phyloP scores from a whole-genome alignment of 2,797 vertebrate genomes.

The Pseudochirops corinnae region DNA sequence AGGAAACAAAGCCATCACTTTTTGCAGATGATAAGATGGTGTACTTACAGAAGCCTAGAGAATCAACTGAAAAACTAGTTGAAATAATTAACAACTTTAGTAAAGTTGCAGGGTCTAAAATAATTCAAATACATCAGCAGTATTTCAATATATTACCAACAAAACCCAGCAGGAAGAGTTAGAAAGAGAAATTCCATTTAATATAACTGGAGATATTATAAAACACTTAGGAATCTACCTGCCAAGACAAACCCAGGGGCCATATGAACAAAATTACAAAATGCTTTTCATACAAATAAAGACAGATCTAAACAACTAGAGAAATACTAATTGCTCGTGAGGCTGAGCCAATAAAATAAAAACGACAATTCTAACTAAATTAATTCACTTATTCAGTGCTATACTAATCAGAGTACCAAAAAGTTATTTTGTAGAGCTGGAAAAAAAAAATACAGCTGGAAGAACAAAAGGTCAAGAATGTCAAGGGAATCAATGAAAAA shows the following conservation, averaged over 20 bases:
- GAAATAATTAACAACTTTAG: neutral
- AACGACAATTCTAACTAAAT: neutral
- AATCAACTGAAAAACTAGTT: neutral
- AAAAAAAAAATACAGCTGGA: neutral
- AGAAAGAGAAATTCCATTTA: neutral
- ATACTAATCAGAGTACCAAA: neutral
- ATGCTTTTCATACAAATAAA: neutral
- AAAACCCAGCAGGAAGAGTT: neutral
- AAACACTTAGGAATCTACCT: neutral
- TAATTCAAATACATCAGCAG: too few relatives aligned
- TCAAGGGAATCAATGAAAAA: neutral
- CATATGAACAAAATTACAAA: neutral
- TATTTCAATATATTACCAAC: neutral
- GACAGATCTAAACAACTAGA: neutral
- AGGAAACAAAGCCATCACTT: neutral
- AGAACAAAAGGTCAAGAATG: neutral
- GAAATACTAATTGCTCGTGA: neutral
- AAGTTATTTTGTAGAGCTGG: neutral
- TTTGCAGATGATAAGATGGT: neutral
- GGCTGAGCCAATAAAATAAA: neutral
- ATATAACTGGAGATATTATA: neutral
- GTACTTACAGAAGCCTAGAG: neutral
- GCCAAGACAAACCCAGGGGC: neutral
- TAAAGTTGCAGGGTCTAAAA: neutral
- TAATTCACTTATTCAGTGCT: neutral